Evolutionary conservation across 2,888 invertebrate genomes (phyloP), one percentile per base, ranked within the genome.

Genomic region (Hoplodrina blanda): DNA sequence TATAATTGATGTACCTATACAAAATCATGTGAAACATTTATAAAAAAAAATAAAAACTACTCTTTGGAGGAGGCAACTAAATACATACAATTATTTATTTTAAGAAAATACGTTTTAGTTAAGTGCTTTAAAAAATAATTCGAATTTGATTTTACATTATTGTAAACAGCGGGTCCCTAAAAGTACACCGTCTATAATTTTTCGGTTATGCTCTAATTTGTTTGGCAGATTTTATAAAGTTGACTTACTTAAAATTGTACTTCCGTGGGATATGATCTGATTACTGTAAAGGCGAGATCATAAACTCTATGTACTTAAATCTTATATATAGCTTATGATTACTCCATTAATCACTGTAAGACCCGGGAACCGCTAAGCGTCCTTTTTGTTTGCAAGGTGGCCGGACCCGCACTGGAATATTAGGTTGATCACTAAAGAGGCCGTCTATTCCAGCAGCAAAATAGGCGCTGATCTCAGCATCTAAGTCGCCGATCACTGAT

Each of bases 391-490:
- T 74, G 55, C 88, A 89, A 2, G 76, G 53, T 53, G 84, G 83
- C 59, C 92, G 86, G 60, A 90, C 78, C 8, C 88, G 84, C 1
- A 85, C 84, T 2, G 91, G 89, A 44, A 91, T 87, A 78, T 96
- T 92, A n/a, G 95, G 95, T 76, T 96, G 95, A 71, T 96, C 95
- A 63, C 90, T 87, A 76, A 96, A 96, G 3, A 94, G 84, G 5
- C 95, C 95, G 59, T 96, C 95, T 49, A 96, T 89, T 30, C 95
- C 95, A 41, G 94, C 88, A 11, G 88, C 90, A 6, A 95, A 80
- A 73, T 90, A 96, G 0, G 90, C 92, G 76, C 85, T 85, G 41
- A 96, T 70, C 86, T 96, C 95, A 53, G 89, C 90, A 19, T 76
- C 82, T 0, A 92, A 85, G 63, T 96, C 81, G 5, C 95, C 95